Conservation (phyloP, 2,797 vertebrate species). For the Serranus cabrilla region DNA sequence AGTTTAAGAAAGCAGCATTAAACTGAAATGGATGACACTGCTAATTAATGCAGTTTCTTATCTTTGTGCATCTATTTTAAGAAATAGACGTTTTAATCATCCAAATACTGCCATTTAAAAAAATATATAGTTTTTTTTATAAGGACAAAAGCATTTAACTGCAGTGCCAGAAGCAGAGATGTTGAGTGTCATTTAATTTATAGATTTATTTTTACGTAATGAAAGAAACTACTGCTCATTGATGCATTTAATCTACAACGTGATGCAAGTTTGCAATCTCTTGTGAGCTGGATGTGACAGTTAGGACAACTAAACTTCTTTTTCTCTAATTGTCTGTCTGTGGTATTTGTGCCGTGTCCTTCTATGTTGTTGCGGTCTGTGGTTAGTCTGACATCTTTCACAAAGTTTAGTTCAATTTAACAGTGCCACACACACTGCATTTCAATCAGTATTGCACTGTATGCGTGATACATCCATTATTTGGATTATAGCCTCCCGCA, state of each 20-base stretch:
- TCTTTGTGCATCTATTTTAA: conserved; percentile 22
- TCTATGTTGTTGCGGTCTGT: conserved; percentile 40
- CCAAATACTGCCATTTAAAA: not conserved
- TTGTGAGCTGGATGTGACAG: conserved; percentile 51
- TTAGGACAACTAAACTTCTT: conserved; percentile 18
- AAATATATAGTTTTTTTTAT: not conserved
- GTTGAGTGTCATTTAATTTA: not conserved
- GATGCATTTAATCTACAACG: conserved; percentile 17
- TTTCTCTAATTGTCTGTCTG: conserved; percentile 15
- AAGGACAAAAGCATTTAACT: no score
- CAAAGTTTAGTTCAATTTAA: conserved; percentile 10
- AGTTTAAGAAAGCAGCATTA: not conserved
- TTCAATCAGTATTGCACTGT: conserved; percentile 23
- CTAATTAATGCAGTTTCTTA: not conserved
- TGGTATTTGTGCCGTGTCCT: conserved; percentile 34
- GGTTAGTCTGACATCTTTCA: conserved; percentile 21
- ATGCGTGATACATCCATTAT: conserved; percentile 14
- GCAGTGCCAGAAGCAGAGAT: not conserved
- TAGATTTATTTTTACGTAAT: not conserved
- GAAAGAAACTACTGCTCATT: conserved; percentile 22
- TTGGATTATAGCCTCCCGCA: not conserved
- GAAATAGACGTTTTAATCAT: not conserved
- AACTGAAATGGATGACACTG: not conserved
- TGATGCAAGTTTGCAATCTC: conserved; percentile 48
- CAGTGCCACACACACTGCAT: conserved; percentile 31